Base-by-base conservation (phyloP, 1,140 invertebrate species). In the Physella acuta region DNA sequence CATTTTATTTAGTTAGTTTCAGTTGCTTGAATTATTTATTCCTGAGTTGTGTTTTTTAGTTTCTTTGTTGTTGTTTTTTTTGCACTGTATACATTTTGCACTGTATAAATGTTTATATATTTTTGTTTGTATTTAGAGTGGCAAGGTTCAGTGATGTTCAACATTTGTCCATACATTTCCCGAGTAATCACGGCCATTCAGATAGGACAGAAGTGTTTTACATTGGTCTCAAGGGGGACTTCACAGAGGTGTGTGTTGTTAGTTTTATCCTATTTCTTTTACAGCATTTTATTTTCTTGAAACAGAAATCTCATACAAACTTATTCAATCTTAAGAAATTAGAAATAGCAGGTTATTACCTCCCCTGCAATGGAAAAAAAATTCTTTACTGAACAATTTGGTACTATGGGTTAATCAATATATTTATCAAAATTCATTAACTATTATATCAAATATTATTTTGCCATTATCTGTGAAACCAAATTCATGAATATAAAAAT, bases 151-250 rank as follows among this genome's bases (percentile, higher is more conserved):
- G 39, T 68, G 66, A 68, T 68, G 56, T 68, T 26, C 28, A 33
- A 17, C 66, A 68, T 28, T 26, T 68, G 30, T 68, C 66, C 26
- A 68, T 68, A 24, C 66, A 68, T 34, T 68, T 68, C 33, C 66
- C 66, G 34, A 68, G 66, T 33, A 68, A 68, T 39, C 66, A 68
- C 31, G 66, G 66, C 16, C n/a, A 60, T 36, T 39, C 34, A 44
- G 66, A 59, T 3, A 68, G 20, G 20, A 68, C 66, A 60, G 66
- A 68, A 37, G 39, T 68, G 20, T 68, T 36, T 28, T 68, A 68
- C 56, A 68, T 68, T 60, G 66, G 66, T 58, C 39, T 68, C 5
- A 68, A 49, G 55, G 66, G 66, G 49, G 66, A 68, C 33, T 68
- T 24, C 34, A 56, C 26, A 17, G 52, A 67, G 53, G 64, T 67